A percentile compares a stretch with the other conserved stretches of the same genome.
These are phyloP conservation scores for Lepilemur septentrionalis DNA, from an alignment of 2,797 vertebrate genomes.

Conservation along the genomic window DNA sequence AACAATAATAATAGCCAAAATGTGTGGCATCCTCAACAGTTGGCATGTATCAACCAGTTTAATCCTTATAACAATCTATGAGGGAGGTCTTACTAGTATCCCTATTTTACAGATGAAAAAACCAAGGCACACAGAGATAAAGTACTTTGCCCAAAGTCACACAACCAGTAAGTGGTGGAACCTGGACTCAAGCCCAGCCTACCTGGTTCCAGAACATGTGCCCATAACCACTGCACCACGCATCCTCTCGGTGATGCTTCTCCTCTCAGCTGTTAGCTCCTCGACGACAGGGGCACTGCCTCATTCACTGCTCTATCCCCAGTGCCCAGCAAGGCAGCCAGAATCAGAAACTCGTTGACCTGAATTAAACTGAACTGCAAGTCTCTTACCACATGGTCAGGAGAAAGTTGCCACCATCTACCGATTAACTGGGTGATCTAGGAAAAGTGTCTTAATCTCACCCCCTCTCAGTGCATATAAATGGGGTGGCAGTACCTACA, in stretches of 20 bases:
- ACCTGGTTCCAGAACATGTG: rapidly evolving
- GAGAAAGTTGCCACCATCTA: not conserved
- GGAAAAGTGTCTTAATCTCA: not conserved
- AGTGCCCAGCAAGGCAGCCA: not conserved
- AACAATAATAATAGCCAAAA: not conserved
- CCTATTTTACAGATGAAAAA: not conserved
- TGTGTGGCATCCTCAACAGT: not conserved
- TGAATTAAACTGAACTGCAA: not conserved
- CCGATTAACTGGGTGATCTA: no score
- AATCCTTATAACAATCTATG: not conserved
- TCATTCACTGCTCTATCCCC: not conserved
- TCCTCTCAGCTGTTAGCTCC: not conserved
- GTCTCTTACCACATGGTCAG: not conserved
- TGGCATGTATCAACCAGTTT: not conserved
- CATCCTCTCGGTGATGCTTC: not conserved
- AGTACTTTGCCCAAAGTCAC: not conserved
- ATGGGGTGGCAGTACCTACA: rapidly evolving
- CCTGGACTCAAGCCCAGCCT: not conserved
- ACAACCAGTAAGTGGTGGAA: not conserved
- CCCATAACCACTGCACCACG: rapidly evolving
- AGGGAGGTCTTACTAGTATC: not conserved
- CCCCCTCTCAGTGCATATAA: not conserved
- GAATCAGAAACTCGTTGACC: not conserved
- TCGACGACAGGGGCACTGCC: not conserved
- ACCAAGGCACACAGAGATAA: not conserved